These are phyloP conservation scores for Phrynosoma platyrhinos DNA, from an alignment of 2,113 vertebrate species.

Conservation along the genomic window DNA sequence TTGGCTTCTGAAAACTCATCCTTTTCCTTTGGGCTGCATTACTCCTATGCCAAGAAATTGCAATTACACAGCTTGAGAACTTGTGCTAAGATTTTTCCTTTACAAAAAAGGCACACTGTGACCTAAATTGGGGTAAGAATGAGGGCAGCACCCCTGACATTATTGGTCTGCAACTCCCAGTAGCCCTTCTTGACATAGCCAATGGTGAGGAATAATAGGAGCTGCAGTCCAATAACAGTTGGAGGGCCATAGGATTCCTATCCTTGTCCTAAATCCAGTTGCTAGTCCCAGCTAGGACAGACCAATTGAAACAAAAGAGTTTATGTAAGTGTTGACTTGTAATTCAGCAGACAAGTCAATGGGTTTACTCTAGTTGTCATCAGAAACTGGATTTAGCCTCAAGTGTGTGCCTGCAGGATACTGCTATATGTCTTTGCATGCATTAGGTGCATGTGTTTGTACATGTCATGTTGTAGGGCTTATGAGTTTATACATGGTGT, in stretches of 20 bases:
- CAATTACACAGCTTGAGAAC: neutral
- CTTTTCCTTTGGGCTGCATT: neutral
- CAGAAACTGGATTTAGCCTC: no score
- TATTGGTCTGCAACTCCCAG: neutral
- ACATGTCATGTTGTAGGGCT: neutral
- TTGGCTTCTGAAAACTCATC: neutral
- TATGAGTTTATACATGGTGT: no score
- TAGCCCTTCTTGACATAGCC: no score
- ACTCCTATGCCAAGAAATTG: neutral
- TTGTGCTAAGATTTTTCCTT: neutral
- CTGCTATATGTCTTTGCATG: neutral
- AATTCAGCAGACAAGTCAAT: no score
- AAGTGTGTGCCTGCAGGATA: neutral
- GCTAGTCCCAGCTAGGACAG: no score
- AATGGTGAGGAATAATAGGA: no score
- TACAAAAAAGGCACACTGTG: neutral
- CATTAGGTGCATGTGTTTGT: neutral
- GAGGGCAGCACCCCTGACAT: neutral
- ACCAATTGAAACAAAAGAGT: no score
- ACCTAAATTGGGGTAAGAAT: neutral
- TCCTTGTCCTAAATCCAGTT: no score
- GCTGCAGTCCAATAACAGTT: no score
- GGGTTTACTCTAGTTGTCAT: no score
- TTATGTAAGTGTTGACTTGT: no score
- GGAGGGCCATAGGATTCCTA: no score